Evolutionary conservation across 2,113 vertebrate species (phyloP).

Genomic region (Neogale vison): DNA sequence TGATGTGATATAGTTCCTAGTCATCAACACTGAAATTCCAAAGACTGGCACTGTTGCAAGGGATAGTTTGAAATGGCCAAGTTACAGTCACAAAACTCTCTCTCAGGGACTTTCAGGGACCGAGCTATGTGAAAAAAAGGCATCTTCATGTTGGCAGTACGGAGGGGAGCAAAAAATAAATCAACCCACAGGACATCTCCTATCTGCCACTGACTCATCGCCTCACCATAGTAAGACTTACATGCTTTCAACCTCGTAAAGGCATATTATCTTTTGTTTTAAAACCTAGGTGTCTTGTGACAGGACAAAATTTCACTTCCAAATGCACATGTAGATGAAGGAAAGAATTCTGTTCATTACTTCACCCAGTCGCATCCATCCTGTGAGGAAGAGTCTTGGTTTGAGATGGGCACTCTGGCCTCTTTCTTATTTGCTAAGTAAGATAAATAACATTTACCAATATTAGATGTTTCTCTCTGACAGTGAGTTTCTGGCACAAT

Average conservation of each 20-base stretch:
- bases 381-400: not conserved
- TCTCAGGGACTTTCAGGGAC: not conserved
- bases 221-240: not conserved
- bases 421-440: not conserved
- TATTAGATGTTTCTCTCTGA: conserved; percentile 29
- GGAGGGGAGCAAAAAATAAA: not conserved
- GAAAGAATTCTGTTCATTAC: not conserved
- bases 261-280: not conserved
- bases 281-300: not conserved
- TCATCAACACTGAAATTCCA: not conserved
- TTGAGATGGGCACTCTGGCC: not conserved
- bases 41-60: not conserved
- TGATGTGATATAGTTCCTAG: not conserved
- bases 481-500: not conserved
- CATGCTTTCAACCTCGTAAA: not conserved
- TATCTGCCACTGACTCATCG: not conserved
- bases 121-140: not conserved
- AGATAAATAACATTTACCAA: not conserved
- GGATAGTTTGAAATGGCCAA: too few species aligned
- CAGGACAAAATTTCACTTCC: not conserved
- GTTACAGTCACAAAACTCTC: not conserved
- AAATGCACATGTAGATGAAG: not conserved
- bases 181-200: not conserved
- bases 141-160: too few species aligned
- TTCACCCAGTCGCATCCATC: not conserved